Evolutionary conservation across 2,797 vertebrate genomes (phyloP).

Genomic region (Valencia hispanica): DNA sequence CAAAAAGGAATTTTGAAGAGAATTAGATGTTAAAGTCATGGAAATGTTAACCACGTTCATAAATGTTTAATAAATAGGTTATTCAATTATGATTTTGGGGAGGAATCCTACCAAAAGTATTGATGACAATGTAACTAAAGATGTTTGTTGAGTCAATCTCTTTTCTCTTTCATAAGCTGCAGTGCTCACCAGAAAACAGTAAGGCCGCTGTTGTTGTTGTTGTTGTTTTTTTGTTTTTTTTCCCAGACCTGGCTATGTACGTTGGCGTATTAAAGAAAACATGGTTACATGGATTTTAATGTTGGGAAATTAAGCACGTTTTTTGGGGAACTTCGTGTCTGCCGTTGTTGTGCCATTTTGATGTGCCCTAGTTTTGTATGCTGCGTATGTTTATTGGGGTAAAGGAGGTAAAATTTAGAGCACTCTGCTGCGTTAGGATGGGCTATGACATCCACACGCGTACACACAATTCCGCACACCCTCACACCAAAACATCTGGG

Average conservation of each 20-base stretch:
- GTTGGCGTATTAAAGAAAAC: no score
- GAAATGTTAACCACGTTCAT: not conserved
- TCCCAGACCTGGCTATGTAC: no score
- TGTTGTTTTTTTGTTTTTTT: no score
- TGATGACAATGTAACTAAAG: not conserved
- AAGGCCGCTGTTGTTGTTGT: not conserved
- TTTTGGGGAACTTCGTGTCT: no score
- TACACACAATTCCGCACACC: not conserved
- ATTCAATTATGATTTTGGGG: not conserved
- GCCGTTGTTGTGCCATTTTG: not conserved
- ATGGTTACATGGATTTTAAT: no score
- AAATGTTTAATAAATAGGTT: not conserved
- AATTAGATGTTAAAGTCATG: not conserved
- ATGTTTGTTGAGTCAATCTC: not conserved
- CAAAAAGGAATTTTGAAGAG: not conserved
- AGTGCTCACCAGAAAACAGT: not conserved
- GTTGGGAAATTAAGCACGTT: no score
- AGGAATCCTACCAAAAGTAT: not conserved
- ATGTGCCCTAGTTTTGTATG: not conserved
- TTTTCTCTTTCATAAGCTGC: not conserved
- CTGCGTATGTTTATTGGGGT: not conserved
- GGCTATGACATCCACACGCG: not conserved
- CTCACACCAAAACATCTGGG: not conserved
- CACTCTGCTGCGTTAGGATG: not conserved
- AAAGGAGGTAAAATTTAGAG: not conserved